Percentiles rank a stretch among this genome's conserved stretches.
These are phyloP conservation scores for Lepus townsendii DNA, from an alignment of 2,797 vertebrate genomes.

Conservation along the genomic window DNA sequence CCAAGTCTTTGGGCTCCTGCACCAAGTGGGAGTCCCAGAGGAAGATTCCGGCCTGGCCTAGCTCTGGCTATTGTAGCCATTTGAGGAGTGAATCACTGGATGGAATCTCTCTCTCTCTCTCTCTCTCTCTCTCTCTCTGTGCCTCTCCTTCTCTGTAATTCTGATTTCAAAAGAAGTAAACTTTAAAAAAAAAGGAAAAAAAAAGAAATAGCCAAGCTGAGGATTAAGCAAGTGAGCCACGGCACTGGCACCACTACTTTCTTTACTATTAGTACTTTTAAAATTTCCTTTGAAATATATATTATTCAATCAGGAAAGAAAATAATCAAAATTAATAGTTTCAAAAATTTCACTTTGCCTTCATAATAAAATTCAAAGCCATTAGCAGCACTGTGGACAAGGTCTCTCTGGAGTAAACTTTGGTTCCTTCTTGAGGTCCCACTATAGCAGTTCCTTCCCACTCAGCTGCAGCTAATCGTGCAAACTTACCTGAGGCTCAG, in stretches of 20 bases:
- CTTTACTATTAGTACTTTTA: background rate
- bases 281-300: constrained; percentile 42
- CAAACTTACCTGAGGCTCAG: background rate
- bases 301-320: constrained; percentile 28
- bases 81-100: no score
- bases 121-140: no score
- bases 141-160: no score
- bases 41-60: no score
- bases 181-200: background rate
- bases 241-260: background rate
- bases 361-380: constrained; percentile 18
- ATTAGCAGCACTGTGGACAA: background rate
- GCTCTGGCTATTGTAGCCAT: no score
- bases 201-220: background rate
- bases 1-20: no score
- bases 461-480: background rate
- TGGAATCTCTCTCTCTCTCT: no score
- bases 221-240: no score
- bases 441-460: background rate
- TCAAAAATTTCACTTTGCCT: background rate
- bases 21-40: no score
- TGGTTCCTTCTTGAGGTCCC: background rate
- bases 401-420: background rate
- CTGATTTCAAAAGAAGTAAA: no score
- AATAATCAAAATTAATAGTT: constrained; percentile 1